phyloP scores from a whole-genome alignment of 2,113 vertebrate species.

The Micromys minutus region DNA sequence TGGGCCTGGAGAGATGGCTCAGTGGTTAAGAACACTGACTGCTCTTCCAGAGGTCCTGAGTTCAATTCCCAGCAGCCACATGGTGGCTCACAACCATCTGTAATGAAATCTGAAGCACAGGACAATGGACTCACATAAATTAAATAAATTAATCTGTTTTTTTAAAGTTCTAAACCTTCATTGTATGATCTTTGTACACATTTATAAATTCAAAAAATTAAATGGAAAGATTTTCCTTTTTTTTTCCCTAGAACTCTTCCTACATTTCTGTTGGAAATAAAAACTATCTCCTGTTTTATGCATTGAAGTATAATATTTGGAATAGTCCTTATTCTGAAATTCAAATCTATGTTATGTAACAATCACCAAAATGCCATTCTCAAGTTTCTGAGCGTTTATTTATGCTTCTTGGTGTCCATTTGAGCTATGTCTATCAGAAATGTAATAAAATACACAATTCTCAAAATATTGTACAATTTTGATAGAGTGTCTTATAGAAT shows the following conservation, averaged over 20 bases:
- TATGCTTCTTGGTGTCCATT: slow-evolving; percentile 2
- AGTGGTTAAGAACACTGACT: too few relatives aligned
- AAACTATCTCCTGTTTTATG: slow-evolving; percentile 13
- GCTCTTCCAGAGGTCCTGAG: too few relatives aligned
- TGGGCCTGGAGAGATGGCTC: too few relatives aligned
- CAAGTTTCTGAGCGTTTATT: slow-evolving; percentile 30
- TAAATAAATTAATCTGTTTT: not conserved
- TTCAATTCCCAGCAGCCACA: too few relatives aligned
- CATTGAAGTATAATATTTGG: slow-evolving; percentile 17
- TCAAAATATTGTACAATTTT: not conserved
- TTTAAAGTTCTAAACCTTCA: slow-evolving; percentile 38
- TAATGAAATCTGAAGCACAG: too few relatives aligned
- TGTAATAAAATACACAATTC: slow-evolving; percentile 6
- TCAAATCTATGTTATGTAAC: slow-evolving; percentile 26
- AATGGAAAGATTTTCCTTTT: slow-evolving; percentile 26
- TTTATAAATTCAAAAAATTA: slow-evolving; percentile 50
- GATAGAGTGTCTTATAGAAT: not conserved
- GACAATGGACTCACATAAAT: too few relatives aligned
- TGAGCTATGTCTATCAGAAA: slow-evolving; percentile 15
- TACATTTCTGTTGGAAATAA: slow-evolving; percentile 7
- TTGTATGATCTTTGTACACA: slow-evolving; percentile 43
- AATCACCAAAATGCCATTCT: slow-evolving; percentile 47
- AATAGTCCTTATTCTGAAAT: slow-evolving; percentile 29
- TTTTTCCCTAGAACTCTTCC: slow-evolving; percentile 38
- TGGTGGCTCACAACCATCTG: too few relatives aligned